phyloP scores from a whole-genome alignment of 1,140 invertebrate genomes.

The Drosophila bocki region DNA sequence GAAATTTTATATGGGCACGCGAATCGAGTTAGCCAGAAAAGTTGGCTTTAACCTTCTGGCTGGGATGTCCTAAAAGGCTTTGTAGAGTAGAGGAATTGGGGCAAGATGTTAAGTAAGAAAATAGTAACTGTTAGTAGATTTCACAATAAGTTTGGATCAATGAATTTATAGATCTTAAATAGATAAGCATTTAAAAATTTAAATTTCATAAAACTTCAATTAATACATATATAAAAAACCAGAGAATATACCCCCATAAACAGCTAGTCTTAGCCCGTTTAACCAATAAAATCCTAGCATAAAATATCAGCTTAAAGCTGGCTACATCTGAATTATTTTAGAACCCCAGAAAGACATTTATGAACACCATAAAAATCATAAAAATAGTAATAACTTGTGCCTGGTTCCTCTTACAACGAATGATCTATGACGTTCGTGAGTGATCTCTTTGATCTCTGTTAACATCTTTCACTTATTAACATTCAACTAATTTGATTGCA shows the following conservation, averaged over 20 bases:
- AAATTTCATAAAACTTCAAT: not conserved
- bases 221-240: not conserved
- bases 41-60: constrained; percentile 31
- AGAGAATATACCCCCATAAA: not conserved
- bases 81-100: not conserved
- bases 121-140: not conserved
- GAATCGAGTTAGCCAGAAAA: constrained; percentile 29
- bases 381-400: not conserved
- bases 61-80: not conserved
- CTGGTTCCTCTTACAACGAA: constrained; percentile 13
- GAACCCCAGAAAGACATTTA: not conserved
- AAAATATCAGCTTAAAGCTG: not conserved
- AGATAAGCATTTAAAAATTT: no score
- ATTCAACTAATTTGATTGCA: constrained; percentile 65
- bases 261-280: not conserved
- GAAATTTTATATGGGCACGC: constrained; percentile 56
- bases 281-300: not conserved
- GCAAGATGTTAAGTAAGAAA: not conserved
- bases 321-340: not conserved
- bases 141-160: not conserved
- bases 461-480: constrained; percentile 54
- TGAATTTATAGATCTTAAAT: not conserved
- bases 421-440: constrained; percentile 10
- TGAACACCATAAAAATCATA: not conserved
- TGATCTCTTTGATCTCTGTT: constrained; percentile 21